Evolutionary conservation across 2,797 vertebrate species (phyloP).

Genomic region (Mormyrus hasselquistii): DNA sequence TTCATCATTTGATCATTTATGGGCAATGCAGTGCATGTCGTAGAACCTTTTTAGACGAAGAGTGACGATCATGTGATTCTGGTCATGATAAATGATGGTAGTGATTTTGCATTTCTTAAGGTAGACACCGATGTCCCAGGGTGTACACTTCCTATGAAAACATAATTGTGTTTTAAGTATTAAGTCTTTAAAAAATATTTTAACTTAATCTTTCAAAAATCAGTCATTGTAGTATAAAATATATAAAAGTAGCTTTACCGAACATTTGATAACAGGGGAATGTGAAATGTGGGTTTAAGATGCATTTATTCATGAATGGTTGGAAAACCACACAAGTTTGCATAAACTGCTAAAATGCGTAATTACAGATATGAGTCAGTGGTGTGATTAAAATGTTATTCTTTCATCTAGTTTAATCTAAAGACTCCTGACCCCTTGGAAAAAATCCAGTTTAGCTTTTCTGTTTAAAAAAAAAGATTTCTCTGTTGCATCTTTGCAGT

Average conservation of each 20-base stretch:
- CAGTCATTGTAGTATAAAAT: neutral
- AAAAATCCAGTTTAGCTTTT: neutral
- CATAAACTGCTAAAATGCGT: neutral
- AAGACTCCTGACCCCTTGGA: neutral
- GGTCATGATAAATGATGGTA: neutral
- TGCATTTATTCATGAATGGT: neutral
- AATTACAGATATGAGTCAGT: neutral
- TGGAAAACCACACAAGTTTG: neutral
- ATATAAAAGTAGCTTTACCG: too few relatives aligned
- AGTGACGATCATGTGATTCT: neutral
- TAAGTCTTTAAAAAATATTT: neutral
- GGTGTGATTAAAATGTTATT: neutral
- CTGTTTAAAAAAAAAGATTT: neutral
- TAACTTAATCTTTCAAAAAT: neutral
- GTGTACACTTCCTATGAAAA: neutral
- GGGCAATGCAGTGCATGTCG: neutral
- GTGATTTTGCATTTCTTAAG: neutral
- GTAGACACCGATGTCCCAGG: neutral
- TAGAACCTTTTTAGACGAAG: neutral
- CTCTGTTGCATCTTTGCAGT: neutral
- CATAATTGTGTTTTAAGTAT: neutral
- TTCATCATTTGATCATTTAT: neutral
- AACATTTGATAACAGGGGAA: too few relatives aligned
- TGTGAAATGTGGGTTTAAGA: neutral
- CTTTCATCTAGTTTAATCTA: conserved; percentile 1